Base-by-base conservation (phyloP, 2,113 vertebrate species). In the Axis porcinus region DNA sequence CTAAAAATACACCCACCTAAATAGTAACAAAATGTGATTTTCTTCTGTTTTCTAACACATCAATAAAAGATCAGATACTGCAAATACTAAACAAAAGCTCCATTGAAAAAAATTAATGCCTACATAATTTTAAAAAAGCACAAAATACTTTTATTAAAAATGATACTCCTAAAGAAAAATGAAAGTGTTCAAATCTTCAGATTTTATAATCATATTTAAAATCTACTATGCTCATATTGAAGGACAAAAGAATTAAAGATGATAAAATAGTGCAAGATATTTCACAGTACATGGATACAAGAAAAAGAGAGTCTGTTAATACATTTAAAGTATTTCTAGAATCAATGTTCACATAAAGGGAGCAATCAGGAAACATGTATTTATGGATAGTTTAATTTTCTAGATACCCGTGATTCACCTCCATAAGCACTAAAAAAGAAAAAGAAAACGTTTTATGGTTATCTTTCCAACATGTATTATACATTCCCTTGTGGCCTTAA, bases 1-100 rank as follows among this genome's bases (percentile, higher is more conserved):
- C n/a, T 33, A 89, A 86, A 97, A 96, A 79, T 95, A 97, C 74
- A 93, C 19, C 8, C 6, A 95, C 14, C 70, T 83, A 86, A 95
- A 92, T 27, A 96, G 23, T 70, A 16, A 90, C 16, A 95, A 96
- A 97, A 74, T 55, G 1, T 23, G 81, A 95, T 57, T 57, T 85
- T 67, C 36, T 88, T 84, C 6, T 21, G 25, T 91, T 82, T 88
- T 50, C 43, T 62, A 28, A 43, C 2, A 96, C 2, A 89, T 21
- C 17, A 74, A 23, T 95, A 64, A 92, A 94, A 95, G 14, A 92
- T 86, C 50, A 96, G 91, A 95, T 58, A 58, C 3, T 76, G 78
- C 50, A 96, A 93, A 96, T 64, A 58, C 5, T 67, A 93, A 76
- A 92, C 40, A 85, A 96, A 94, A 85, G 11, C 13, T n/a, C 17